These are phyloP conservation scores for Eupithecia subfuscata DNA, from an alignment of 2,888 invertebrate species.

Conservation along the genomic window DNA sequence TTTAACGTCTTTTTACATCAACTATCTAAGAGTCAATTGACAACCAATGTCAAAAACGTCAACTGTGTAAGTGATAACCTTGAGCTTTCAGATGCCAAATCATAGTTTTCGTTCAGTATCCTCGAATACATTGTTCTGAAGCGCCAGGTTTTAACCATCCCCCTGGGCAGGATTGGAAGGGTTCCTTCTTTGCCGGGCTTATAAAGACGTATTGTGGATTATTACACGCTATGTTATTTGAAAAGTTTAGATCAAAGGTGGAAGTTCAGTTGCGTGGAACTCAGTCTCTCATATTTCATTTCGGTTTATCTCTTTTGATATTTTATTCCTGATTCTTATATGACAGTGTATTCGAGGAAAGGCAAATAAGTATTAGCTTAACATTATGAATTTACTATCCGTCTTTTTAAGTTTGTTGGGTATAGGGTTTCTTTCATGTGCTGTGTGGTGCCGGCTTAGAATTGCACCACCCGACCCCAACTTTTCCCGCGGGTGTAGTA, in stretches of 20 bases:
- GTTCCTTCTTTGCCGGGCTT: constrained; percentile 25
- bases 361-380: background rate
- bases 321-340: background rate
- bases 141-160: background rate
- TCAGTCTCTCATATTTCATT: constrained; percentile 5
- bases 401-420: background rate
- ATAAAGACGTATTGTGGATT: constrained; percentile 43
- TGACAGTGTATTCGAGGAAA: background rate
- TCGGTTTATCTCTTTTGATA: constrained; percentile 3
- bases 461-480: too few species aligned
- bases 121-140: background rate
- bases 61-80: background rate
- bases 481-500: too few species aligned
- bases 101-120: background rate
- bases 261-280: background rate
- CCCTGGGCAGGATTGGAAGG: constrained; percentile 36
- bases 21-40: background rate
- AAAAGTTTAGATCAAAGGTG: background rate
- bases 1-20: too few species aligned
- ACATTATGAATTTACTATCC: background rate
- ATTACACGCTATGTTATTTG: background rate
- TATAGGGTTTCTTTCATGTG: background rate
- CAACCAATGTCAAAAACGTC: background rate
- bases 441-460: too few species aligned
- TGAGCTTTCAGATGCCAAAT: background rate